Conservation (phyloP, 2,113 vertebrate species). For the Rhinoderma darwinii region DNA sequence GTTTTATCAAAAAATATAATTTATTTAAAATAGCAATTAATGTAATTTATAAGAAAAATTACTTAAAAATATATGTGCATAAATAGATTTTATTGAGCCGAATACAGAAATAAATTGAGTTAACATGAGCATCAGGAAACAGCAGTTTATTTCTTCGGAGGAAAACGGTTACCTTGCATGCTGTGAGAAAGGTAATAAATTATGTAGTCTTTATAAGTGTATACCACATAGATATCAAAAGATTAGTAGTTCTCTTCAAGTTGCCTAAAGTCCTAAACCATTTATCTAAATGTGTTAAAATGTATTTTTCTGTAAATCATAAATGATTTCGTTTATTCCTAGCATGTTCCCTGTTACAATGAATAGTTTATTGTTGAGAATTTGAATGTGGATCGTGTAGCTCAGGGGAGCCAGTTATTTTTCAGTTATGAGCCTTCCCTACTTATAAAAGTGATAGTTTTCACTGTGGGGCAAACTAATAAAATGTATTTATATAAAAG, state of each 20-base stretch:
- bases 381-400: constrained; percentile 51
- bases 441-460: constrained; percentile 30
- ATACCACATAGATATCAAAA: constrained; percentile 57
- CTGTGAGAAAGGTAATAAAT: constrained; percentile 55
- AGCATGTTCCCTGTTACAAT: constrained; percentile 45
- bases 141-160: constrained; percentile 48
- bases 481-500: background rate
- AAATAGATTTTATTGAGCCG: background rate
- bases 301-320: constrained; percentile 55
- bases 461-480: constrained; percentile 18
- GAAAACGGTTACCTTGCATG: constrained; percentile 36
- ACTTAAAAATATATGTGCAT: background rate
- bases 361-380: constrained; percentile 52
- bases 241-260: constrained; percentile 57
- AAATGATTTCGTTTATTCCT: constrained; percentile 57
- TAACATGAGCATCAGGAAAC: constrained; percentile 22
- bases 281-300: constrained; percentile 60
- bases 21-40: background rate
- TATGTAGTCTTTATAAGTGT: constrained; percentile 48
- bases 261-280: constrained; percentile 59
- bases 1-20: too few relatives aligned
- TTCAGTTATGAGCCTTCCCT: constrained; percentile 34
- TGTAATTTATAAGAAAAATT: background rate
- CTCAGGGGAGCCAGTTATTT: constrained; percentile 54
- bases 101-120: constrained; percentile 25